Evolutionary conservation across 2,797 vertebrate species (phyloP), one percentile per base, ranked within the genome.

Genomic region (Macroramphosus scolopax): DNA sequence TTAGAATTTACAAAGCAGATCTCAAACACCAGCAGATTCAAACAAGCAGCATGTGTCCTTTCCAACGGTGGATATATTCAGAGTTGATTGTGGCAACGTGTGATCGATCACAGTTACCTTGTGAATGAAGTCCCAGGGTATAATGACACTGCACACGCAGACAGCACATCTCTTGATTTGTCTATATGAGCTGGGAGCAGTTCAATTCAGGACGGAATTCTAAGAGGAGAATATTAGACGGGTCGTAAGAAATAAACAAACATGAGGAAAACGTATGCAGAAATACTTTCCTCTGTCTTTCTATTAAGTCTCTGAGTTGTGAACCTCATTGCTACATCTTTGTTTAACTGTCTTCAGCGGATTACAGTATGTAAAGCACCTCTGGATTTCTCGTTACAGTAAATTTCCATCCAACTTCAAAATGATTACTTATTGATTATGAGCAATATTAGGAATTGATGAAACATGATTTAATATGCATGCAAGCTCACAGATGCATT

Each of bases 71-170:
- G 15, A 30, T 30, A 1, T 41, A 43, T 43, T 53, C 17, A 1
- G 18, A 32, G 30, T 40, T 26, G 24, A 35, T 11, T 36, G 46
- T 29, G n/a, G n/a, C 17, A 32, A 25, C 26, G 41, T 20, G 64
- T 13, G 40, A 29, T 34, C 5, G 18, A 16, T 33, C 34, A 15
- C 33, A 35, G 28, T 35, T 25, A 14, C 11, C 11, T 32, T 14
- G 40, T 51, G 36, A 38, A 33, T 17, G 31, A 22, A 13, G 32
- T 35, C 36, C 18, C 34, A 1, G 38, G 30, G 30, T 43, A 7
- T 24, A 35, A 24, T 22, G 24, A 36, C 31, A 12, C 25, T 1
- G 4, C 18, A 36, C 34, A 3, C 10, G 16, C 17, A 28, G 24
- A 17, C 22, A 14, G 16, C 12, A 29, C 46, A 15, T 6, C 17